These are phyloP conservation scores for Agrilus cyanescens DNA, from an alignment of 2,888 invertebrate genomes.

Conservation along the genomic window DNA sequence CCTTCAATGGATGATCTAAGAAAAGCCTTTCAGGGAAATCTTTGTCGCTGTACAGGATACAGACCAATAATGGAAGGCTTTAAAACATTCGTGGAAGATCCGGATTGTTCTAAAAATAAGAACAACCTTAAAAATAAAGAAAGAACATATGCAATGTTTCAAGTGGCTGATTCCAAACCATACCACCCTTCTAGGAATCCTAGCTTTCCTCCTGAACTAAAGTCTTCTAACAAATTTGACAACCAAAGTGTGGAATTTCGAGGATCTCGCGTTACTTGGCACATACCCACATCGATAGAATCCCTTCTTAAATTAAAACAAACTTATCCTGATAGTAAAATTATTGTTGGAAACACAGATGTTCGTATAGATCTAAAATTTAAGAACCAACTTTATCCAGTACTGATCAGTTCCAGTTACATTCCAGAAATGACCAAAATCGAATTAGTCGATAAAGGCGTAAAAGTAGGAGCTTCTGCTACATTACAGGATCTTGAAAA, in stretches of 20 bases:
- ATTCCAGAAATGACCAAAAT: constrained; percentile 58
- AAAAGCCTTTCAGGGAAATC: constrained; percentile 67
- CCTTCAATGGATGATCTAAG: constrained; percentile 69
- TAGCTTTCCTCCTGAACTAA: constrained; percentile 84
- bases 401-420: constrained; percentile 59
- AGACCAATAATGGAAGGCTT: constrained; percentile 87
- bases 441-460: constrained; percentile 39
- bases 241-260: constrained; percentile 47
- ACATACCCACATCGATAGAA: constrained; percentile 55
- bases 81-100: constrained; percentile 69
- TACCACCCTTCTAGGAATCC: constrained; percentile 77
- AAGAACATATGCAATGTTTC: constrained; percentile 40
- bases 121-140: constrained; percentile 7
- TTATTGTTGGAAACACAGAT: constrained; percentile 87
- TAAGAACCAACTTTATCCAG: constrained; percentile 67
- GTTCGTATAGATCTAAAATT: constrained; percentile 86
- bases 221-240: constrained; percentile 46
- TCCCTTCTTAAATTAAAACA: constrained; percentile 58
- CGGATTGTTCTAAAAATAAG: constrained; percentile 51
- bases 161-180: constrained; percentile 52
- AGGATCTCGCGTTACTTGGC: constrained; percentile 59
- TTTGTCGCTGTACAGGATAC: constrained; percentile 91
- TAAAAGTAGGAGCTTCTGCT: constrained; percentile 68
- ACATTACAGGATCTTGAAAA: constrained; percentile 66
- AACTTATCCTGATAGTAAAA: constrained; percentile 53